Percentiles rank a stretch among this genome's conserved stretches.
These are phyloP conservation scores for Lithophane ornitopus DNA, from an alignment of 2,888 invertebrate species.

Conservation along the genomic window DNA sequence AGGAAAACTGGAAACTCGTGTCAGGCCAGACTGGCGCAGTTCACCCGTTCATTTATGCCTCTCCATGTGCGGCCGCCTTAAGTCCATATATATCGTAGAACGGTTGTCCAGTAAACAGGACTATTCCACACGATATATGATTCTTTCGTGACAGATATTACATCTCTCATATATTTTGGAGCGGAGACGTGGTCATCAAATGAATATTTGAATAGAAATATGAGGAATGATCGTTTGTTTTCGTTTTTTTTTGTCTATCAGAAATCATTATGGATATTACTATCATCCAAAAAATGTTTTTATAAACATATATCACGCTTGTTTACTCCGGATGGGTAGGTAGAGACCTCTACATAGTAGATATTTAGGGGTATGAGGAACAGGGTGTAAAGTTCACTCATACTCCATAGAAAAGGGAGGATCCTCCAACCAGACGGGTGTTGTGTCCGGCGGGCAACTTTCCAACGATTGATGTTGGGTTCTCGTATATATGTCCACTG, in stretches of 20 bases:
- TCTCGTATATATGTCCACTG: too few relatives aligned
- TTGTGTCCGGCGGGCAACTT: too few relatives aligned
- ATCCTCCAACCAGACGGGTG: too few relatives aligned
- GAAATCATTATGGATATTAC: neutral
- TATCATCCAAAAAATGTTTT: neutral
- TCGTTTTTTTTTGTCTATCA: neutral
- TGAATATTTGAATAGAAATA: slow-evolving; percentile 38
- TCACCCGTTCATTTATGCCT: neutral
- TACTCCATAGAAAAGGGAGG: too few relatives aligned
- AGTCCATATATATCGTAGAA: slow-evolving; percentile 33
- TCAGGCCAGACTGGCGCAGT: neutral
- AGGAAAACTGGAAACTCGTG: neutral
- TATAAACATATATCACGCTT: neutral
- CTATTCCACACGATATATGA: slow-evolving; percentile 28
- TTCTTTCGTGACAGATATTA: slow-evolving; percentile 34
- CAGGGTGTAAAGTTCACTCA: too few relatives aligned
- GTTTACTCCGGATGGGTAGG: neutral
- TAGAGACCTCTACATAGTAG: neutral
- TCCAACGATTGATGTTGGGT: too few relatives aligned
- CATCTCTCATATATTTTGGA: slow-evolving; percentile 20
- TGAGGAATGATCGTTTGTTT: slow-evolving; percentile 16
- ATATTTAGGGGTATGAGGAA: too few relatives aligned
- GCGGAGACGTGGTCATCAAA: neutral
- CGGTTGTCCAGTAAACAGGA: slow-evolving; percentile 46
- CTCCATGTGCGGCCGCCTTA: slow-evolving; percentile 11